Percentiles rank a stretch among this genome's conserved stretches.
phyloP scores from a whole-genome alignment of 2,888 invertebrate species.

The Diaprepes abbreviatus region DNA sequence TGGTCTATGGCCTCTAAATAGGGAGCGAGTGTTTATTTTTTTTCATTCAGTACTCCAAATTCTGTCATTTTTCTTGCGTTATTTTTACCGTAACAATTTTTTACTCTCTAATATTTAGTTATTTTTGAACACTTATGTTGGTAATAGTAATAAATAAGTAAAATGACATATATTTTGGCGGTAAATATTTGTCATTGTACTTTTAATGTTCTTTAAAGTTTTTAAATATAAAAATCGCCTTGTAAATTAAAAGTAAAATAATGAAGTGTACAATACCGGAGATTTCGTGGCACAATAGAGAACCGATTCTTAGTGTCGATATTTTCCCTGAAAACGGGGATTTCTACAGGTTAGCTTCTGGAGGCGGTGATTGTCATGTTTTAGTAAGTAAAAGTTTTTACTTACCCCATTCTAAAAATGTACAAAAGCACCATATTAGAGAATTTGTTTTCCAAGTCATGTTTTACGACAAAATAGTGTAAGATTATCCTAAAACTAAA shows the following conservation, averaged over 20 bases:
- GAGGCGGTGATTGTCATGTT: slow-evolving; percentile 92
- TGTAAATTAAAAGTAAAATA: slow-evolving; percentile 6
- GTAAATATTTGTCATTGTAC: neutral
- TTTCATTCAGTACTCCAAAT: too few species aligned
- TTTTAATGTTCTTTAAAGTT: neutral
- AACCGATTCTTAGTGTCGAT: slow-evolving; percentile 92
- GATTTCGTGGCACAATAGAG: slow-evolving; percentile 97
- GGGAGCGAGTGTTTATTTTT: too few species aligned
- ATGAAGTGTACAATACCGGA: slow-evolving; percentile 98
- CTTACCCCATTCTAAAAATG: neutral
- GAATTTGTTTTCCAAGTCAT: neutral
- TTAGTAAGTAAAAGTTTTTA: slow-evolving; percentile 74
- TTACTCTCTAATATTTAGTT: too few species aligned
- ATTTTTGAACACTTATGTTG: too few species aligned
- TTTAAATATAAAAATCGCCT: neutral
- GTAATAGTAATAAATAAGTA: neutral
- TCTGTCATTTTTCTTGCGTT: too few species aligned
- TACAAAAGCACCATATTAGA: neutral
- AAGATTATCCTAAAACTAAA: too few species aligned
- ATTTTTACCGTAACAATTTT: too few species aligned
- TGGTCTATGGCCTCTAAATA: too few species aligned
- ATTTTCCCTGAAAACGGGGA: slow-evolving; percentile 76
- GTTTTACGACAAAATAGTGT: too few species aligned
- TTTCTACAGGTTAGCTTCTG: slow-evolving; percentile 86
- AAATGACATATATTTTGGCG: slow-evolving; percentile 17